Evolutionary conservation across 1,140 invertebrate species (phyloP).

Genomic region (Nixonia krombeini): DNA sequence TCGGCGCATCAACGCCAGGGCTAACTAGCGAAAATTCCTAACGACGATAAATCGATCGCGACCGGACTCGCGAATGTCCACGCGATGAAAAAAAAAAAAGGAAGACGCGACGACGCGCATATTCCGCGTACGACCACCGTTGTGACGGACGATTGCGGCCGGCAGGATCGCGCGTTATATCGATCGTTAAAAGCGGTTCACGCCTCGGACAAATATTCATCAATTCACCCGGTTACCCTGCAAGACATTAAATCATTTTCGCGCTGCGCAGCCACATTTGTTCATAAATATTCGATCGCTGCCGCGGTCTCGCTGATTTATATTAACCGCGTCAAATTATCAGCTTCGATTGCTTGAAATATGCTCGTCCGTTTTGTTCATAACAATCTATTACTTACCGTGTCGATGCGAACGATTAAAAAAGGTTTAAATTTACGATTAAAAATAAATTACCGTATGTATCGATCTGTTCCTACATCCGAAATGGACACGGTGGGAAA

Average conservation of each 20-base stretch:
- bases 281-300: conserved; percentile 22
- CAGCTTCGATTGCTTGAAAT: not conserved
- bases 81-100: too few species aligned
- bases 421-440: too few species aligned
- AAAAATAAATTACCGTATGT: too few species aligned
- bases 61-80: too few species aligned
- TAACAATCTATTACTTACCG: not conserved
- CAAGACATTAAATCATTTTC: conserved; percentile 16
- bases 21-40: conserved; percentile 11
- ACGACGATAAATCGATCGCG: conserved; percentile 17
- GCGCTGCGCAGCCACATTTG: not conserved
- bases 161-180: conserved; percentile 12
- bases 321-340: not conserved
- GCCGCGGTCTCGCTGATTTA: not conserved
- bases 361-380: not conserved
- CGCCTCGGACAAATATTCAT: conserved; percentile 17
- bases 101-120: conserved; percentile 1
- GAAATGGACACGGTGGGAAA: too few species aligned
- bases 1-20: conserved; percentile 9
- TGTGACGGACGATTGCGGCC: conserved; percentile 6
- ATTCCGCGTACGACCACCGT: conserved; percentile 11
- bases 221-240: conserved; percentile 13
- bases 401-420: not conserved
- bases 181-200: conserved; percentile 12
- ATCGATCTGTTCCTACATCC: too few species aligned